These are phyloP conservation scores for Clarias platycephalus DNA, from an alignment of 2,797 vertebrate species.

Conservation along the genomic window DNA sequence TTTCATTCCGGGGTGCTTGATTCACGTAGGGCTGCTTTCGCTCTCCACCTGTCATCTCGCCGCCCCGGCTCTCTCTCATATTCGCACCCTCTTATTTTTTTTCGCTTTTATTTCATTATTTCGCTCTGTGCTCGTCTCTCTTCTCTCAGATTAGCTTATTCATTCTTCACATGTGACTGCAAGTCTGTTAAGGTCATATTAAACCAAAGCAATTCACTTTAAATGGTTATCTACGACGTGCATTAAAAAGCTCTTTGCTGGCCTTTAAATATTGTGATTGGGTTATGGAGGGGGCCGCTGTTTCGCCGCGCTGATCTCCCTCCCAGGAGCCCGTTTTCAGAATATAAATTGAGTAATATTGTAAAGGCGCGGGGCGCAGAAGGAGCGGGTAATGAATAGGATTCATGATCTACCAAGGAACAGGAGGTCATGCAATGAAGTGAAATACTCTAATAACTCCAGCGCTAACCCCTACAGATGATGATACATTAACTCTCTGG, in stretches of 20 bases:
- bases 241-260: slow-evolving; percentile 85
- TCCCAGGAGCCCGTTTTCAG: slow-evolving; percentile 85
- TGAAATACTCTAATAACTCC: slow-evolving; percentile 97
- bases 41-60: slow-evolving; percentile 69
- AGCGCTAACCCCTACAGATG: slow-evolving; percentile 90
- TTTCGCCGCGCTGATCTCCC: slow-evolving; percentile 81
- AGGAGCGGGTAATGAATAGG: slow-evolving; percentile 92
- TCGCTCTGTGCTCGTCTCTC: slow-evolving; percentile 62
- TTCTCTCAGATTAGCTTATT: slow-evolving; percentile 76
- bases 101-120: slow-evolving; percentile 73
- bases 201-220: slow-evolving; percentile 82
- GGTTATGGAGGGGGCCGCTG: slow-evolving; percentile 76
- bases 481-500: slow-evolving; percentile 93
- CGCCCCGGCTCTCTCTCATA: slow-evolving; percentile 75
- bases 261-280: slow-evolving; percentile 89
- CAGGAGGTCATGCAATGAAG: slow-evolving; percentile 90
- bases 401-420: slow-evolving; percentile 91
- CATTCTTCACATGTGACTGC: slow-evolving; percentile 83
- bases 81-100: slow-evolving; percentile 58
- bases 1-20: slow-evolving; percentile 75
- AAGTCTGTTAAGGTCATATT: slow-evolving; percentile 83
- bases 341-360: slow-evolving; percentile 99
- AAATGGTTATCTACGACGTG: slow-evolving; percentile 82
- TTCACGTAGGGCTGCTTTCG: slow-evolving; percentile 73
- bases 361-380: slow-evolving; percentile 85